A percentile compares a stretch with the other conserved stretches of the same genome.
These are phyloP conservation scores for Hydrophis major DNA, from an alignment of 2,797 vertebrate genomes.

Conservation along the genomic window DNA sequence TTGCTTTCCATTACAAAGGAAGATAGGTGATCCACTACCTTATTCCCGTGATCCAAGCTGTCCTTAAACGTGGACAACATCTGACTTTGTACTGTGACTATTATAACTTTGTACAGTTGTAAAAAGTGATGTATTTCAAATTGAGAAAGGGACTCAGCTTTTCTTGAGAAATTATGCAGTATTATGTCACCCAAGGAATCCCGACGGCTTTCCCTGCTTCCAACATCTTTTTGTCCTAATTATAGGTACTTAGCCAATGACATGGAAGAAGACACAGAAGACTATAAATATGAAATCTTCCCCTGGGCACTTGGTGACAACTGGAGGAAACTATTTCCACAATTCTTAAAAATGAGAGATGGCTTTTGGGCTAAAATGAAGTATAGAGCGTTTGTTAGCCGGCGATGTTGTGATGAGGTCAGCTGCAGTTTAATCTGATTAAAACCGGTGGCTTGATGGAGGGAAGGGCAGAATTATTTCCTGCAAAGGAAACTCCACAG, in stretches of 20 bases:
- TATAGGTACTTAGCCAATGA: constrained; percentile 67
- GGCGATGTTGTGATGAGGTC: constrained; percentile 64
- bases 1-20: not conserved
- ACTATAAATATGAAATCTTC: constrained; percentile 66
- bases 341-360: constrained; percentile 58
- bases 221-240: not conserved
- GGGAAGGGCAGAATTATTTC: not conserved
- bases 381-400: constrained; percentile 61
- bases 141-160: not conserved
- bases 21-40: not conserved
- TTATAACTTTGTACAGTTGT: not conserved
- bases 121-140: not conserved
- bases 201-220: too few relatives aligned
- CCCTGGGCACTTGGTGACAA: constrained; percentile 59
- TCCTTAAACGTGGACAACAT: not conserved
- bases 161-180: not conserved
- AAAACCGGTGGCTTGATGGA: not conserved
- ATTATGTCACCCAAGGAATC: not conserved
- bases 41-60: not conserved
- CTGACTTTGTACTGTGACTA: not conserved
- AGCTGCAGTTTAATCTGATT: not conserved
- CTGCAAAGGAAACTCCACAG: too few relatives aligned
- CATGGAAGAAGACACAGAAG: constrained; percentile 71
- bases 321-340: constrained; percentile 43
- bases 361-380: constrained; percentile 62